These are phyloP conservation scores for Lucinisca nassula DNA, from an alignment of 2,888 invertebrate species.

Conservation along the genomic window DNA sequence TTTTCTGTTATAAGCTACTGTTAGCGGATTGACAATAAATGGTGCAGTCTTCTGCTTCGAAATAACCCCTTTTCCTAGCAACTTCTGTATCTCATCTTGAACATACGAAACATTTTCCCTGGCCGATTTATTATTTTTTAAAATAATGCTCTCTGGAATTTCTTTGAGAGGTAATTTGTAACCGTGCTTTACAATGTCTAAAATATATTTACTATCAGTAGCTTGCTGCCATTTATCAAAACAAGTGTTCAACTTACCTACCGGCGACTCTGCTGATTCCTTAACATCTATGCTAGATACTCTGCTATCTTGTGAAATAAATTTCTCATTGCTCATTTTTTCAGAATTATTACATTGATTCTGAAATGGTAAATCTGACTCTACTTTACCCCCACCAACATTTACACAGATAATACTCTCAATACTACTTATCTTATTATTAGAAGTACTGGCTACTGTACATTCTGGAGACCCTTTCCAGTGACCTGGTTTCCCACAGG, in stretches of 20 bases:
- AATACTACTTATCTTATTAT: neutral
- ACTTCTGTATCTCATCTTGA: neutral
- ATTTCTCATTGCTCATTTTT: too few relatives aligned
- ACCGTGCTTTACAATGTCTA: neutral
- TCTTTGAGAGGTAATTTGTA: neutral
- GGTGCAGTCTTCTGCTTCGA: neutral
- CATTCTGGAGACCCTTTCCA: neutral
- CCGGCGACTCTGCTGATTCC: neutral
- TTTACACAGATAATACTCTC: too few relatives aligned
- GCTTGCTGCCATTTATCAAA: neutral
- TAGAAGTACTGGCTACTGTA: neutral
- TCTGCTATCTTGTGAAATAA: too few relatives aligned
- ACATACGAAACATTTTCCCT: neutral
- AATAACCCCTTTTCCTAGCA: neutral
- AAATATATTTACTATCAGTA: neutral
- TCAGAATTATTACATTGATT: too few relatives aligned
- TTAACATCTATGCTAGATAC: too few relatives aligned
- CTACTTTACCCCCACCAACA: neutral
- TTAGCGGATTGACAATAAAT: neutral
- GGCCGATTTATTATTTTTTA: neutral
- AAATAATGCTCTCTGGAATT: neutral
- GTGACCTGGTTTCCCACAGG: neutral
- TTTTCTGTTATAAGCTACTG: neutral
- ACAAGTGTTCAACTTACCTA: neutral
- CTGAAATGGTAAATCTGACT: too few relatives aligned